Evolutionary conservation across 2,888 invertebrate species (phyloP), one percentile per base, ranked within the genome.

Genomic region (Patella depressa): DNA sequence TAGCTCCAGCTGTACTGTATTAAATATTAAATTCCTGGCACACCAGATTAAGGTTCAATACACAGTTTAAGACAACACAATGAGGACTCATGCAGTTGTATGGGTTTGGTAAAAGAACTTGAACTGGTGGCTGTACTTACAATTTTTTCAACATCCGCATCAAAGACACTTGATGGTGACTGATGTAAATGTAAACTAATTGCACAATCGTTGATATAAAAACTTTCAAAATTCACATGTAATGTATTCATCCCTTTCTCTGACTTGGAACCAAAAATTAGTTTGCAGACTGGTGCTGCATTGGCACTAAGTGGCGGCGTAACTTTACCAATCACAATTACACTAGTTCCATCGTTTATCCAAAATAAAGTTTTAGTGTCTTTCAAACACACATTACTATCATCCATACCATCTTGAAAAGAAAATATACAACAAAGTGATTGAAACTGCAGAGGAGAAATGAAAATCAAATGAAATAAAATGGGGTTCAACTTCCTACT

Each of bases 121-220:
- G 9, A 45, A 73, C 17, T 53, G 17, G 15, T 53, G 15, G 19
- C 45, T 34, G 45, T 69, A 45, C 71, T 78, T 74, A 85, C 85
- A 78, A 85, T 15, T 34, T 80, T 77, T 45, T 78, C 59, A 24
- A 85, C 82, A 34, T 84, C 79, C 45, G 77, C 78, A 19, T 84
- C 81, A 78, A 85, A 85, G 45, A 81, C 79, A 12, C 75, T 74
- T 17, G 75, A 75, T 12, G 84, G 81, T 14, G 85, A 85, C 78
- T 85, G 81, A 55, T 78, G 73, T 5, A 82, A 79, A 15, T 80
- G 76, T n/a, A 85, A 75, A 57, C 78, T 83, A 14, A 82, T 78
- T 3, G 76, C 79, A 78, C 85, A 85, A 59, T 83, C 79, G 2
- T 81, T 76, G 71, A 78, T 84, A 69, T 77, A 81, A 69, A 79